These are phyloP conservation scores for Eupithecia subfuscata DNA, from an alignment of 2,888 invertebrate genomes.

Conservation along the genomic window DNA sequence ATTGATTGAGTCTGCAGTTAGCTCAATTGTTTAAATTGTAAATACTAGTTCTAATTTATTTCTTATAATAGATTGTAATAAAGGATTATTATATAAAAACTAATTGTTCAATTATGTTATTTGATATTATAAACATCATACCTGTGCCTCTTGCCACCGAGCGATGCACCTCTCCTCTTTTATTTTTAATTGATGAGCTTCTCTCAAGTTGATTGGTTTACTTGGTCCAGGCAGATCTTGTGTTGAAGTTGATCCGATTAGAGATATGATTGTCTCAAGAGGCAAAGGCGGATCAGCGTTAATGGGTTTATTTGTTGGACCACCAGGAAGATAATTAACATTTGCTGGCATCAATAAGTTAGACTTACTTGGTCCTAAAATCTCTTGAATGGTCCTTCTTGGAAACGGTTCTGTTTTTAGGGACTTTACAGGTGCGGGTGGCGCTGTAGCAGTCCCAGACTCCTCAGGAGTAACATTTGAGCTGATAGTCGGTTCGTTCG, in stretches of 20 bases:
- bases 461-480: slow-evolving; percentile 29
- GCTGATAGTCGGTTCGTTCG: slow-evolving; percentile 33
- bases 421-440: slow-evolving; percentile 40
- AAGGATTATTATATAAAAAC: no score
- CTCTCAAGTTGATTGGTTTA: neutral
- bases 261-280: slow-evolving; percentile 19
- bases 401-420: neutral
- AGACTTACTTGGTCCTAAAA: neutral
- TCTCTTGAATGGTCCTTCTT: neutral
- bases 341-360: neutral
- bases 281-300: slow-evolving; percentile 1
- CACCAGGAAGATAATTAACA: neutral
- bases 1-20: no score
- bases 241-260: neutral
- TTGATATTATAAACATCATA: slow-evolving; percentile 46
- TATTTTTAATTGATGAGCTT: slow-evolving; percentile 8
- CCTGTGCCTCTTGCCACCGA: slow-evolving; percentile 87
- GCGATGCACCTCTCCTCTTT: slow-evolving; percentile 74
- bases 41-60: no score
- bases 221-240: slow-evolving; percentile 10
- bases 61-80: no score
- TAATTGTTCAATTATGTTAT: no score
- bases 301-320: neutral
- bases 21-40: no score
- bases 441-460: neutral